Evolutionary conservation across 2,888 invertebrate genomes (phyloP).

Genomic region (Ferdinandea cuprea): DNA sequence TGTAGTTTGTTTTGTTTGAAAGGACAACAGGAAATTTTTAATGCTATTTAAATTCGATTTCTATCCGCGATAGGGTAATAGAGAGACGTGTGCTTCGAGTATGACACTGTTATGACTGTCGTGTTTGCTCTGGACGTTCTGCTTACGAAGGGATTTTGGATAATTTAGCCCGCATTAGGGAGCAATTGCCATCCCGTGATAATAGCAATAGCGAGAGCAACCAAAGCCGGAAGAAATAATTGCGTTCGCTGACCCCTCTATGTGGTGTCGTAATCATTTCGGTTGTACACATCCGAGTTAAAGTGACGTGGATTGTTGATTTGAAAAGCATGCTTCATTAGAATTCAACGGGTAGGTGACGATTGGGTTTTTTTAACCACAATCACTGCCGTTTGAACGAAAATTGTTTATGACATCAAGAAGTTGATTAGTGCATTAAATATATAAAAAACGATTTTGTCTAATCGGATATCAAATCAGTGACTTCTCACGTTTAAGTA

Average conservation of each 20-base stretch:
- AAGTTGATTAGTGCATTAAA: no score
- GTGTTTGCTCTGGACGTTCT: background rate
- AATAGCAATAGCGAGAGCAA: slow-evolving; percentile 19
- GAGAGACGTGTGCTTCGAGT: background rate
- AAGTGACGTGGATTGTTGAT: slow-evolving; percentile 11
- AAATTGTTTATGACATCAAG: no score
- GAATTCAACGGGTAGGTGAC: slow-evolving; percentile 10
- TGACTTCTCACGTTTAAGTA: no score
- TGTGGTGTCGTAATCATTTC: slow-evolving; percentile 6
- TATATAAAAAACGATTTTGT: no score
- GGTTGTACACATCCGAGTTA: slow-evolving; percentile 16
- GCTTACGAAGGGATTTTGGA: background rate
- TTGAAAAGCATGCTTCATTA: slow-evolving; percentile 11
- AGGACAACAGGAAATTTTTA: background rate
- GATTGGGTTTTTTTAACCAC: background rate
- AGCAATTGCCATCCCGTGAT: slow-evolving; percentile 18
- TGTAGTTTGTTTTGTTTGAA: background rate
- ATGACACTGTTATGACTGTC: slow-evolving; percentile 10
- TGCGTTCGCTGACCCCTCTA: slow-evolving; percentile 44
- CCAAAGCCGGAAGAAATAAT: slow-evolving; percentile 53
- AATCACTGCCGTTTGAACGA: background rate
- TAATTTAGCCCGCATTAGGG: slow-evolving; percentile 40
- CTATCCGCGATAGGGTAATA: background rate
- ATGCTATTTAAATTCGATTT: background rate
- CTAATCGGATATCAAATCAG: no score